Evolutionary conservation across 2,888 invertebrate species (phyloP), one percentile per base, ranked within the genome.

Genomic region (Campaea margaritaria): DNA sequence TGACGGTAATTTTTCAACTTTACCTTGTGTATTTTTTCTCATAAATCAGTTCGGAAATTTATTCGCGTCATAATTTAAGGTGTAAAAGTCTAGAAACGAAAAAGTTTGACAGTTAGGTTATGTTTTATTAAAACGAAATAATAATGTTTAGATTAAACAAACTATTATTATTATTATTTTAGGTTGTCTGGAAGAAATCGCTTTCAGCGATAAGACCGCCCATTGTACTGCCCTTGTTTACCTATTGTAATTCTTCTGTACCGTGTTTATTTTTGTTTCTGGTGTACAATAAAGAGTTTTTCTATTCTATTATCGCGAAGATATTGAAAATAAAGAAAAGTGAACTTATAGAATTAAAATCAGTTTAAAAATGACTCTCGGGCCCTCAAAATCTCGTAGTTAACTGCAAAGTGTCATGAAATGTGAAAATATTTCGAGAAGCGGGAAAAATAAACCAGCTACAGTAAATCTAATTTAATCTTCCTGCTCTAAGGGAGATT

Each of bases 381-480:
- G 42, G 12, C 27, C 14, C 46, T n/a, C 34, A 16, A 51, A 50
- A 55, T 34, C 11, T 57, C 41, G 12, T 48, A 51, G 15, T 44
- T 10, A 13, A 14, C 15, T 21, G 21, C 21, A 21, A 21, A 58
- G 27, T 49, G 38, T 55, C 55, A 55, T 44, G 53, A 56, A 62
- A 47, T 48, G 45, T 49, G 50, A 56, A 62, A 65, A 57, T 57
- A 60, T 46, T 58, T 28, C 31, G 15, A 21, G 11, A 43, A 43
- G 54, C 58, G 55, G 43, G 62, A 52, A 62, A 61, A 55, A 67
- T 64, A 62, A 46, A 64, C 52, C 45, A n/a, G n/a, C 21, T 49
- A 44, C 50, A 55, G 64, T 56, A 67, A 67, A 67, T 67, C 64
- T 60, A 67, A 67, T 64, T 64, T 54, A 64, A 67, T 67, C 55